phyloP scores from a whole-genome alignment of 2,888 invertebrate species.

The Scotopteryx bipunctaria region DNA sequence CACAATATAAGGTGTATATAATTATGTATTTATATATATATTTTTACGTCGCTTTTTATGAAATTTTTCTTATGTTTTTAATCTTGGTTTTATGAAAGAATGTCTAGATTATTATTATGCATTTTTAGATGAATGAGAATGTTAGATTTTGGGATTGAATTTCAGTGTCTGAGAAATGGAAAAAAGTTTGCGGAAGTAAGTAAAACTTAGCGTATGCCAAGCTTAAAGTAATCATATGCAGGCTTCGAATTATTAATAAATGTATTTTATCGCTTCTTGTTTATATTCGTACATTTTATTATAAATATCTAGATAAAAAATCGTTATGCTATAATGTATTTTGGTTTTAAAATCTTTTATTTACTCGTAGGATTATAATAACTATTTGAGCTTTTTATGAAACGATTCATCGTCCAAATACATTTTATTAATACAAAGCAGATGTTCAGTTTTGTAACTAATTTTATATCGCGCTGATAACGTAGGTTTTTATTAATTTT shows the following conservation, averaged over 20 bases:
- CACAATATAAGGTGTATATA: neutral
- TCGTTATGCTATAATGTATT: slow-evolving; percentile 19
- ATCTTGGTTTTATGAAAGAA: neutral
- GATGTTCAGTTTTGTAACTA: too few relatives aligned
- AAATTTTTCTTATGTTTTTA: slow-evolving; percentile 3
- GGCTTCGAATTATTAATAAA: slow-evolving; percentile 35
- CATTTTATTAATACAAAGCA: neutral
- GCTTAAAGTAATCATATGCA: slow-evolving; percentile 51
- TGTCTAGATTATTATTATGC: slow-evolving; percentile 24
- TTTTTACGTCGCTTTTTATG: slow-evolving; percentile 20
- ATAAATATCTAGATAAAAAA: slow-evolving; percentile 6
- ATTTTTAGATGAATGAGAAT: slow-evolving; percentile 64
- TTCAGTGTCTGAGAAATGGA: slow-evolving; percentile 82
- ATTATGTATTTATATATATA: slow-evolving; percentile 1
- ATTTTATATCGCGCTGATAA: too few relatives aligned
- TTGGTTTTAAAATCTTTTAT: neutral
- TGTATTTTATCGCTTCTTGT: slow-evolving; percentile 27
- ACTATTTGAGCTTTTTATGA: neutral
- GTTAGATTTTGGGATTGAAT: slow-evolving; percentile 78
- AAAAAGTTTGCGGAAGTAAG: slow-evolving; percentile 82
- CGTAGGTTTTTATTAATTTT: too few relatives aligned
- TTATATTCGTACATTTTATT: slow-evolving; percentile 11
- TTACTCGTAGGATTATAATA: neutral
- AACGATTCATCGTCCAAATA: neutral
- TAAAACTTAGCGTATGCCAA: slow-evolving; percentile 69